Percentiles rank a stretch among this genome's conserved stretches.
Conservation (phyloP, 2,888 invertebrate genomes). For the Labia minor region DNA sequence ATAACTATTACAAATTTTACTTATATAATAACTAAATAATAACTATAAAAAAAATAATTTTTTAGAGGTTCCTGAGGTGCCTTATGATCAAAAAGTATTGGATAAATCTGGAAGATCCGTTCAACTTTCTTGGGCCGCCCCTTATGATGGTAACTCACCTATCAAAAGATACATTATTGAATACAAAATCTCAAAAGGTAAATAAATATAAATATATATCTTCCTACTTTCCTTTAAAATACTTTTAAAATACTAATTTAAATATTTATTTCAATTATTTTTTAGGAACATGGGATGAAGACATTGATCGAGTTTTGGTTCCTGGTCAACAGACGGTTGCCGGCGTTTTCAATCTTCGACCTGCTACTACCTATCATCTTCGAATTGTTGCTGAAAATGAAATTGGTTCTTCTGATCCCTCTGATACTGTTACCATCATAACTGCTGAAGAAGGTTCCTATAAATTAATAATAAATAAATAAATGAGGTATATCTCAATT, state of each 20-base stretch:
- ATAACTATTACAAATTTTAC: conserved; percentile 28
- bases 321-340: conserved; percentile 84
- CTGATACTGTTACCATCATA: conserved; percentile 85
- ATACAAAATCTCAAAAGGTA: conserved; percentile 58
- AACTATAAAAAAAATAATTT: neutral
- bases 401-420: conserved; percentile 83
- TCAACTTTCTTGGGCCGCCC: conserved; percentile 83
- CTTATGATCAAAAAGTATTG: conserved; percentile 74
- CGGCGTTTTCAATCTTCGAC: conserved; percentile 76
- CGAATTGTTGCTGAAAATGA: conserved; percentile 89
- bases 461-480: too few relatives aligned
- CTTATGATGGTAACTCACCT: conserved; percentile 84
- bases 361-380: conserved; percentile 86
- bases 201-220: conserved; percentile 18
- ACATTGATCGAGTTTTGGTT: conserved; percentile 76
- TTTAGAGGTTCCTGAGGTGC: conserved; percentile 76
- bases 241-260: neutral
- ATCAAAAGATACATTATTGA: conserved; percentile 82
- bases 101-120: conserved; percentile 86
- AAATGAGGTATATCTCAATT: too few relatives aligned
- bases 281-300: conserved; percentile 68
- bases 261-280: conserved; percentile 19
- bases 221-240: neutral
- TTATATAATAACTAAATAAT: neutral
- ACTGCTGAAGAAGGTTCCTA: conserved; percentile 76